Percentiles rank a stretch among this genome's conserved stretches.
These are phyloP conservation scores for Oophaga sylvatica DNA, from an alignment of 2,797 vertebrate species.

Conservation along the genomic window DNA sequence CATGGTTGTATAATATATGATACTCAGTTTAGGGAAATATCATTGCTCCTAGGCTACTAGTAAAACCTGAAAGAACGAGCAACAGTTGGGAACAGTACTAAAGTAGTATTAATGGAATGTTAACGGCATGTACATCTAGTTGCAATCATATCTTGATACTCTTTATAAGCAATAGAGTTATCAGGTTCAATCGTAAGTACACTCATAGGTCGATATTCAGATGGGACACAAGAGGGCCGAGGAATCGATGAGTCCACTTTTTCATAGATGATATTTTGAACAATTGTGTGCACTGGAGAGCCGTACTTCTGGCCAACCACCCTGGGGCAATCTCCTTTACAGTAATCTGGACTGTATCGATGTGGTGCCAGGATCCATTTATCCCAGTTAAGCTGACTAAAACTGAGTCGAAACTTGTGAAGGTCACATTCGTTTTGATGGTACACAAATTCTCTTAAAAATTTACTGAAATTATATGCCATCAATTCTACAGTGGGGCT, in stretches of 20 bases:
- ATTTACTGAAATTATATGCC: slow-evolving; percentile 73
- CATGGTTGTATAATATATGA: background rate
- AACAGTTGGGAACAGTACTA: background rate
- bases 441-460: slow-evolving; percentile 75
- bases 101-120: background rate
- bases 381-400: slow-evolving; percentile 90
- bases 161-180: slow-evolving; percentile 90
- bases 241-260: slow-evolving; percentile 87
- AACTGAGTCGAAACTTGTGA: slow-evolving; percentile 87
- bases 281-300: slow-evolving; percentile 89
- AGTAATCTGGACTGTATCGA: slow-evolving; percentile 92
- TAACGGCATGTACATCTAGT: slow-evolving; percentile 92
- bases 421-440: slow-evolving; percentile 87
- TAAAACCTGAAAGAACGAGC: background rate
- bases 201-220: slow-evolving; percentile 88
- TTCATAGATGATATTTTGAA: slow-evolving; percentile 93
- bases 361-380: slow-evolving; percentile 93
- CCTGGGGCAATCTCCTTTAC: slow-evolving; percentile 88
- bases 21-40: background rate
- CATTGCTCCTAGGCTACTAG: too few relatives aligned
- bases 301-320: slow-evolving; percentile 85
- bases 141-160: slow-evolving; percentile 95
- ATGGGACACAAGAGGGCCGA: slow-evolving; percentile 88
- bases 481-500: slow-evolving; percentile 46
- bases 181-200: slow-evolving; percentile 90